Percentiles rank a stretch among this genome's conserved stretches.
phyloP scores from a whole-genome alignment of 1,140 invertebrate genomes.

The Brachionus plicatilis region DNA sequence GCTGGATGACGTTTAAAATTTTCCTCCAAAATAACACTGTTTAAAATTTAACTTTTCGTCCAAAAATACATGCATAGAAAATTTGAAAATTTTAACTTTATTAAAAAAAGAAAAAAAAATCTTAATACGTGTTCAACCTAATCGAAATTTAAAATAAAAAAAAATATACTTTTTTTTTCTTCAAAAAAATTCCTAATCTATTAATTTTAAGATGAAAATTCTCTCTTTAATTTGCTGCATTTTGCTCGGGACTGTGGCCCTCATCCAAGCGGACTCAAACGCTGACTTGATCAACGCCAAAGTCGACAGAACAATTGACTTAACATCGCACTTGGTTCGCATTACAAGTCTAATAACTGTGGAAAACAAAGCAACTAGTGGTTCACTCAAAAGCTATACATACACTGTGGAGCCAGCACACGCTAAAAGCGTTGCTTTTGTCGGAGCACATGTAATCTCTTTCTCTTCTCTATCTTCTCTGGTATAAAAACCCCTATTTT shows the following conservation, averaged over 20 bases:
- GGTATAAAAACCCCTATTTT: neutral
- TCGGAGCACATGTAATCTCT: slow-evolving; percentile 4
- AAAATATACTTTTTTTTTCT: neutral
- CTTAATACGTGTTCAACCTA: slow-evolving; percentile 32
- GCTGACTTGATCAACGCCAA: slow-evolving; percentile 32
- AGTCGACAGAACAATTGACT: slow-evolving; percentile 34
- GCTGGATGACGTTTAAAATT: neutral
- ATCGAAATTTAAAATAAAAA: slow-evolving; percentile 3
- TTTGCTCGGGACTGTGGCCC: neutral
- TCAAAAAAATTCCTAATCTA: neutral
- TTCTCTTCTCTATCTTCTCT: neutral
- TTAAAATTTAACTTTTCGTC: neutral
- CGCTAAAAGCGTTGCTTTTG: slow-evolving; percentile 30
- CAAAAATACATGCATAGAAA: slow-evolving; percentile 2
- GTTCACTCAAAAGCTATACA: slow-evolving; percentile 3
- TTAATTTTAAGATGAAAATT: neutral
- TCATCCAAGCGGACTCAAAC: slow-evolving; percentile 8
- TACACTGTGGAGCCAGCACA: slow-evolving; percentile 30
- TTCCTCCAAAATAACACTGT: neutral
- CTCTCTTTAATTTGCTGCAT: neutral
- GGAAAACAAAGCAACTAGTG: slow-evolving; percentile 31
- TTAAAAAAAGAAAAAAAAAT: neutral
- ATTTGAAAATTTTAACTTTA: neutral
- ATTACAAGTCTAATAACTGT: neutral
- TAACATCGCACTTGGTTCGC: slow-evolving; percentile 1